Conservation (phyloP, 2,888 invertebrate species). For the Cremastinae sp. region DNA sequence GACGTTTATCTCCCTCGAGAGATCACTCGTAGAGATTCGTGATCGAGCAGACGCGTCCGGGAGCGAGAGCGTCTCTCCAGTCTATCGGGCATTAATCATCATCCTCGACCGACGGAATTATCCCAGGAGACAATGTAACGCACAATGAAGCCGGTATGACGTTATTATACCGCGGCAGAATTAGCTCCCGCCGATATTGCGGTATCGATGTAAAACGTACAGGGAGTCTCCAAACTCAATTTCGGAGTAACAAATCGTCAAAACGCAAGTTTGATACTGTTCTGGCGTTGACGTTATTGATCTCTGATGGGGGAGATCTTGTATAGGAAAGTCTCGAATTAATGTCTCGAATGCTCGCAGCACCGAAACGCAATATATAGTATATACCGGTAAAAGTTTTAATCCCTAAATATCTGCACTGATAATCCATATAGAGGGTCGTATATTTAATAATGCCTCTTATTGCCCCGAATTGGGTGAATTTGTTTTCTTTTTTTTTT, state of each 20-base stretch:
- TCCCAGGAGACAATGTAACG: conserved; percentile 41
- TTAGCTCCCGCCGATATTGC: conserved; percentile 1
- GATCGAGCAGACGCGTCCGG: neutral
- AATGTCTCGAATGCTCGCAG: too few relatives aligned
- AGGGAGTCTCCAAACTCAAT: neutral
- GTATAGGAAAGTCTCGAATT: too few relatives aligned
- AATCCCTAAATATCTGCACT: too few relatives aligned
- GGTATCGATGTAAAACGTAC: neutral
- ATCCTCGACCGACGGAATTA: conserved; percentile 16
- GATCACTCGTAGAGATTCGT: conserved; percentile 15
- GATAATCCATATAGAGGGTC: too few relatives aligned
- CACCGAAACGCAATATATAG: too few relatives aligned
- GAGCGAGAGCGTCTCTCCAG: neutral
- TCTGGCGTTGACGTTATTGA: too few relatives aligned
- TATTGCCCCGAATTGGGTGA: neutral
- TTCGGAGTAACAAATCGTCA: too few relatives aligned
- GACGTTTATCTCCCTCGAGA: conserved; percentile 7
- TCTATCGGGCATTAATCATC: conserved; percentile 40
- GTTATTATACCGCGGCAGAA: conserved; percentile 5
- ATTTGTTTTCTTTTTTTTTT: neutral
- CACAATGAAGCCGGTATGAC: conserved; percentile 10
- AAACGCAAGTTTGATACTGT: too few relatives aligned
- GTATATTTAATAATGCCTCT: neutral
- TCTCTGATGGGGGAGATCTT: too few relatives aligned
- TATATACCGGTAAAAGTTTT: too few relatives aligned